phyloP scores from a whole-genome alignment of 2,797 vertebrate genomes.

The Mallotus villosus region DNA sequence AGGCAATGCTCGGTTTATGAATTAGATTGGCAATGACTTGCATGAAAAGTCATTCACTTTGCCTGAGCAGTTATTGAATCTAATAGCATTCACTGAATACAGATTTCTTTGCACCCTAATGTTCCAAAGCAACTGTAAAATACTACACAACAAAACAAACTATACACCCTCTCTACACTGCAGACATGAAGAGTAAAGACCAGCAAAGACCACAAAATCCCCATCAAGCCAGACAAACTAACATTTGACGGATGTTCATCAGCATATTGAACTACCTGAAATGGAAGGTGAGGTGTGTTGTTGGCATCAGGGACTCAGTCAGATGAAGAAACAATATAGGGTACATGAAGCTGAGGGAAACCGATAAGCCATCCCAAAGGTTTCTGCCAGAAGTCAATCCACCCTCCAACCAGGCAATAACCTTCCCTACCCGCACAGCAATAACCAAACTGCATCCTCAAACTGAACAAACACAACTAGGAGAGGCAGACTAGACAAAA shows the following conservation, averaged over 20 bases:
- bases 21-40: slow-evolving; percentile 46
- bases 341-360: slow-evolving; percentile 28
- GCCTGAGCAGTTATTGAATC: slow-evolving; percentile 47
- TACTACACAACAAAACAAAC: background rate
- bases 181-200: no score
- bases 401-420: slow-evolving; percentile 69
- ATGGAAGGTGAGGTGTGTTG: background rate
- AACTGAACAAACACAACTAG: slow-evolving; percentile 64
- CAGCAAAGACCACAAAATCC: no score
- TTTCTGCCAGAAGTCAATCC: slow-evolving; percentile 53
- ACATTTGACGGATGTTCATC: no score
- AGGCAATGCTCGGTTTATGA: slow-evolving; percentile 16
- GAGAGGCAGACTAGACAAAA: slow-evolving; percentile 26
- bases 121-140: slow-evolving; percentile 1
- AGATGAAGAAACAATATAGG: slow-evolving; percentile 17
- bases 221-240: no score
- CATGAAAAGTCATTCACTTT: slow-evolving; percentile 37
- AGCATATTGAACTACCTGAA: background rate
- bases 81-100: slow-evolving; percentile 31
- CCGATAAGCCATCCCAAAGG: slow-evolving; percentile 45
- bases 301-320: background rate
- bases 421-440: slow-evolving; percentile 59
- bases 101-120: slow-evolving; percentile 25
- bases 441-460: slow-evolving; percentile 70
- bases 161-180: background rate